Conservation (phyloP, 2,888 invertebrate genomes). For the Trichopoda pennipes region DNA sequence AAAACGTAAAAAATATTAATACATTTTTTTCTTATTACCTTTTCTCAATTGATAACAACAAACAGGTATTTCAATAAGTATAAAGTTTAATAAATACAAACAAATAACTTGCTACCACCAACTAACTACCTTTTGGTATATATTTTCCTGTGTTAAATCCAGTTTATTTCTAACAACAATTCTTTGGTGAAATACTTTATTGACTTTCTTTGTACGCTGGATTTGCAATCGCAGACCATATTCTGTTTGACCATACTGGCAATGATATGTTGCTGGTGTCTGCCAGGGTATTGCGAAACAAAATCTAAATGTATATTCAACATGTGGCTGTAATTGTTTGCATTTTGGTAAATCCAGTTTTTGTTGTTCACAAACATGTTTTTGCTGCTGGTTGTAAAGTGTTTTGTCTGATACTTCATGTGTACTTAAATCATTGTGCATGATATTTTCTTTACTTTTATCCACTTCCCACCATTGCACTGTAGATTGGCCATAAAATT, state of each 20-base stretch:
- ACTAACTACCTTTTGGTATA: conserved; percentile 38
- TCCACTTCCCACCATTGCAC: conserved; percentile 61
- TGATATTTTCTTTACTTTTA: conserved; percentile 48
- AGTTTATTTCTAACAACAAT: conserved; percentile 59
- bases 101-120: background rate
- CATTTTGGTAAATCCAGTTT: conserved; percentile 8
- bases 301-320: conserved; percentile 54
- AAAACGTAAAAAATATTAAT: background rate
- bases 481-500: conserved; percentile 58
- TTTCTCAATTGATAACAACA: background rate
- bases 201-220: conserved; percentile 47
- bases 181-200: conserved; percentile 58
- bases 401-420: conserved; percentile 50
- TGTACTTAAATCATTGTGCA: conserved; percentile 60
- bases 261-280: conserved; percentile 59
- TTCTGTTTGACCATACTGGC: conserved; percentile 46
- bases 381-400: conserved; percentile 36
- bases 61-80: background rate
- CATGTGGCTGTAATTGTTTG: conserved; percentile 39
- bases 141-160: conserved; percentile 45
- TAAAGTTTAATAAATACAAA: background rate
- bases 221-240: conserved; percentile 46
- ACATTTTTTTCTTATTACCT: too few relatives aligned
- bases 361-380: conserved; percentile 62
- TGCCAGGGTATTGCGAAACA: conserved; percentile 54